A percentile compares a stretch with the other conserved stretches of the same genome.
phyloP scores from a whole-genome alignment of 2,113 vertebrate genomes.

The Macroglossus sobrinus region DNA sequence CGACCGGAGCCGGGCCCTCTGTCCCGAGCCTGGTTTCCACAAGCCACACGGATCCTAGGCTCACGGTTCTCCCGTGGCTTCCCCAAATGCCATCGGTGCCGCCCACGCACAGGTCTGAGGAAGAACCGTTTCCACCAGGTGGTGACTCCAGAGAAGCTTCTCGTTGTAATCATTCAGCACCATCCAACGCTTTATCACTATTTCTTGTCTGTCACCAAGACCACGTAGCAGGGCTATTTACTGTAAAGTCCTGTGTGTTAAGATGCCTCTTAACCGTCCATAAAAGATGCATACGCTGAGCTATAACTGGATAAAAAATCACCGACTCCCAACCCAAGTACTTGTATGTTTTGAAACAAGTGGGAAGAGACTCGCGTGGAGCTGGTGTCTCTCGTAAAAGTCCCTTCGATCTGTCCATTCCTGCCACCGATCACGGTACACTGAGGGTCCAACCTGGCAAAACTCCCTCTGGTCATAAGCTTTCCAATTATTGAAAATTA shows the following conservation, averaged over 20 bases:
- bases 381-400: neutral
- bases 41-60: rapidly evolving
- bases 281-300: neutral
- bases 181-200: neutral
- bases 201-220: neutral
- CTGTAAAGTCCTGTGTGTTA: neutral
- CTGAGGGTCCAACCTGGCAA: neutral
- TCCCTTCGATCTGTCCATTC: neutral
- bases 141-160: neutral
- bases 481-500: conserved; percentile 75
- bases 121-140: neutral
- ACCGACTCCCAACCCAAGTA: neutral
- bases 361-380: neutral
- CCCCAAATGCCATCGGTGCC: neutral
- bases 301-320: neutral
- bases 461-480: conserved; percentile 50
- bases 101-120: neutral
- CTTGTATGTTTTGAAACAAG: neutral
- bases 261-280: neutral
- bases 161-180: neutral
- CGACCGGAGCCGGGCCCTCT: too few species aligned
- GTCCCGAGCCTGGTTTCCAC: neutral
- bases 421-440: neutral
- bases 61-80: neutral
- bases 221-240: neutral